A percentile compares a stretch with the other conserved stretches of the same genome.
Evolutionary conservation across 2,888 invertebrate genomes (phyloP).

Genomic region (Steinernema scapterisci): DNA sequence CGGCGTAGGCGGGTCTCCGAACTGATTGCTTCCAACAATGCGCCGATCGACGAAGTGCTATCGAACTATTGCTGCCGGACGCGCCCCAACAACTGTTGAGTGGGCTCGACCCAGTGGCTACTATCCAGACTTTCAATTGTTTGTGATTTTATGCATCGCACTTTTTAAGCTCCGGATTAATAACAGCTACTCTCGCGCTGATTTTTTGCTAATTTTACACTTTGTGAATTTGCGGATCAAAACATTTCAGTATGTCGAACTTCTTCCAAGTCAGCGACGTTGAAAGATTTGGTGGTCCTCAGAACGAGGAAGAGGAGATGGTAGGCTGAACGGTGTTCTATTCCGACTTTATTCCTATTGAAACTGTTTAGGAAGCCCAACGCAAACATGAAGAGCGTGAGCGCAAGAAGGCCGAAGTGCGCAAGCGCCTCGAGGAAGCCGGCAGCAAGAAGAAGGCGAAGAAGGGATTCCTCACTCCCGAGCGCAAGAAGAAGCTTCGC

Average conservation of each 20-base stretch:
- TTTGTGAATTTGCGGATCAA: not conserved
- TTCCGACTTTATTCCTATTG: not conserved
- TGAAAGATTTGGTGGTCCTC: not conserved
- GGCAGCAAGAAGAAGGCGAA: conserved; percentile 92
- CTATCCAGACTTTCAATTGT: conserved; percentile 8
- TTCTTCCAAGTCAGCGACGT: not conserved
- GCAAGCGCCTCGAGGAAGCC: conserved; percentile 96
- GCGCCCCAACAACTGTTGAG: conserved; percentile 24
- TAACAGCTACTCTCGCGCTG: not conserved
- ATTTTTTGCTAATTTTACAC: not conserved
- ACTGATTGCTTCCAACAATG: conserved; percentile 10
- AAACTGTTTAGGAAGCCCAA: conserved; percentile 44
- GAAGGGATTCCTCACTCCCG: conserved; percentile 98
- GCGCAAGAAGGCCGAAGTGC: conserved; percentile 95
- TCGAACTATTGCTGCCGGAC: conserved; percentile 15
- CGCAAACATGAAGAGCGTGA: conserved; percentile 96
- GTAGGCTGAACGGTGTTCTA: not conserved
- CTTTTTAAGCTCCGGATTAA: not conserved
- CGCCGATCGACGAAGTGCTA: not conserved
- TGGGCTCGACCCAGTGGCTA: not conserved
- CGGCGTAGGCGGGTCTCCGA: conserved; percentile 20
- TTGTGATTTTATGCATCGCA: conserved; percentile 6
- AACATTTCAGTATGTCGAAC: not conserved
- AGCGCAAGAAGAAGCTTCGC: conserved; percentile 99
- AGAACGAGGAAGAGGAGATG: conserved; percentile 24